Evolutionary conservation across 2,888 invertebrate species (phyloP).

Genomic region (Lumbricus terrestris): DNA sequence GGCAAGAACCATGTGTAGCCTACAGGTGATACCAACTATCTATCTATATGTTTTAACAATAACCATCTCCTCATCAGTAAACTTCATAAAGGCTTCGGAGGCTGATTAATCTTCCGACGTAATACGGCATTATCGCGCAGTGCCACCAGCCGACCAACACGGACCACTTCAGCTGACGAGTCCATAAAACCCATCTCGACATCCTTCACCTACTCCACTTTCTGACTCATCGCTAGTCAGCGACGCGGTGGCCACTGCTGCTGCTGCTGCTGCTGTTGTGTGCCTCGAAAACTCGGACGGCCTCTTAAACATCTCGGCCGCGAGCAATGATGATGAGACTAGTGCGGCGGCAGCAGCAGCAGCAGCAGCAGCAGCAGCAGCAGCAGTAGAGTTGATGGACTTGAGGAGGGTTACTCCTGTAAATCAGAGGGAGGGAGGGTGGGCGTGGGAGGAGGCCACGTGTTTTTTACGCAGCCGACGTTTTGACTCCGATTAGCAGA

Average conservation of each 20-base stretch:
- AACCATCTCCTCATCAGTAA: background rate
- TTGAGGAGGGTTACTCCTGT: background rate
- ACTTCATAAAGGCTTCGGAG: background rate
- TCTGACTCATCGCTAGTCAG: background rate
- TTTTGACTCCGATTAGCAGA: background rate
- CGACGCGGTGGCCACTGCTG: too few species aligned
- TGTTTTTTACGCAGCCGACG: background rate
- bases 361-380: background rate
- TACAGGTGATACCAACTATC: background rate
- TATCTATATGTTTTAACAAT: background rate
- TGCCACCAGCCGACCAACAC: background rate
- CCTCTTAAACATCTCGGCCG: background rate
- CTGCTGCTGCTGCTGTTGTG: too few species aligned
- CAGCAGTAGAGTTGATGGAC: background rate
- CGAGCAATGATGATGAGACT: constrained; percentile 3
- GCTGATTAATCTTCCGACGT: background rate
- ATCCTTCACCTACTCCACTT: background rate
- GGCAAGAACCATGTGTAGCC: background rate
- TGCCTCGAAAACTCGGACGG: background rate
- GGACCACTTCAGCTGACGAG: background rate
- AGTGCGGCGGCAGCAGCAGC: background rate
- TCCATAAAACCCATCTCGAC: background rate
- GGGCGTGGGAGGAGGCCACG: background rate
- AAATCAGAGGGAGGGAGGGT: background rate
- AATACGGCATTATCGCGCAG: background rate